phyloP scores from a whole-genome alignment of 2,888 invertebrate genomes.

The Spodoptera littoralis region DNA sequence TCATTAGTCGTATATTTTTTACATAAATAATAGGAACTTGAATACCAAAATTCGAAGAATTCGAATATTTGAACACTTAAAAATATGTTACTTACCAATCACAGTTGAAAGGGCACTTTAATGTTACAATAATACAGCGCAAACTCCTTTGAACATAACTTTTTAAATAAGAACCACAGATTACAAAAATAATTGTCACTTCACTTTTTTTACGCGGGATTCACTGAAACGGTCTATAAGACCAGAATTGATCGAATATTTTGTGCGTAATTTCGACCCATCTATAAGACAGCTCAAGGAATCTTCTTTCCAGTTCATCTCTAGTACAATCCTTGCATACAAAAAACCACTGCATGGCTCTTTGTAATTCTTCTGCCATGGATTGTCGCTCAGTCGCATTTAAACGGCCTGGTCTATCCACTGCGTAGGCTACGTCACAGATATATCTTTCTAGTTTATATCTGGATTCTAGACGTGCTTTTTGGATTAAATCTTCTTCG shows the following conservation, averaged over 20 bases:
- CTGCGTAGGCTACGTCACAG: constrained; percentile 68
- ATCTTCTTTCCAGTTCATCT: constrained; percentile 75
- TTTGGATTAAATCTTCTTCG: constrained; percentile 74
- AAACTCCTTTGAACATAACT: too few species aligned
- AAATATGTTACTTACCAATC: too few species aligned
- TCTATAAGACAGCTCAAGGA: constrained; percentile 68
- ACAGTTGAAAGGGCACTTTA: too few species aligned
- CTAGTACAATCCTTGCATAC: constrained; percentile 66
- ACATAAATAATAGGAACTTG: too few species aligned
- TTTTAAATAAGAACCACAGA: too few species aligned
- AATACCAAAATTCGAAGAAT: too few species aligned
- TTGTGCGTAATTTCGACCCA: constrained; percentile 72
- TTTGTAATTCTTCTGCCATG: constrained; percentile 68
- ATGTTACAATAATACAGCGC: too few species aligned
- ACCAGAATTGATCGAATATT: constrained; percentile 58
- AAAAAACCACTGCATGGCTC: constrained; percentile 73
- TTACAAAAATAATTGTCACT: too few species aligned
- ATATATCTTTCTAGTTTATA: constrained; percentile 78
- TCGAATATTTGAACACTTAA: too few species aligned
- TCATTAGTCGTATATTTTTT: too few species aligned
- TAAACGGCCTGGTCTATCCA: constrained; percentile 23
- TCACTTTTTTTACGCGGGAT: too few species aligned
- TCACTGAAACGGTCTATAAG: constrained; percentile 31
- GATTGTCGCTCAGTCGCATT: constrained; percentile 62
- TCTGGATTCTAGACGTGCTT: constrained; percentile 69